Base-by-base conservation (phyloP, 2,888 invertebrate genomes). In the Frankliniella fusca region DNA sequence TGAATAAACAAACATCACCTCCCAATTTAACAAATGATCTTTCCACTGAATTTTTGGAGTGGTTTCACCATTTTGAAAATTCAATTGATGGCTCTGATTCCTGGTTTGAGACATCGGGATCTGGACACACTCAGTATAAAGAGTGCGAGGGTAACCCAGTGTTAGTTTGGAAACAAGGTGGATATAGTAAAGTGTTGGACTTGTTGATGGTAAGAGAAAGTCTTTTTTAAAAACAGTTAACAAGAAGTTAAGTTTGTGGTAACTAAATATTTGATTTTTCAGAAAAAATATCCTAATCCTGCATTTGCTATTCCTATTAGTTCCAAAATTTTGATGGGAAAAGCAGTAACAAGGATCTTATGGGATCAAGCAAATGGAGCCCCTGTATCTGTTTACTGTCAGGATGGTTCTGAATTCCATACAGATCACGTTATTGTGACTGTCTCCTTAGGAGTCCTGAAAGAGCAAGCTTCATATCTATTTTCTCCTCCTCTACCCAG, bases 141-240 rank as follows among this genome's bases (percentile, higher is more conserved):
- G 88, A 89, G 0, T 94, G 94, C 86, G 92, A 93, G 12, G 96
- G 96, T 0, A 92, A 94, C 86, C 88, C 89, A 23, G 87, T 93
- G 85, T 88, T 94, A 7, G 92, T 93, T 86, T 96, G 95, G 95
- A 94, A 93, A 85, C 90, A 92, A 82, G 91, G 90, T 83, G 95
- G 95, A 1, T 95, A 91, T 86, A 90, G 89, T 84, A 92, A 90
- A 2, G 88, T 95, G 83, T 88, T 96, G 81, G 91, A 93, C 85
- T 86, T 95, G 80, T 88, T 96, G 84, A 90, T 92, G 91, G 94
- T 94, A 88, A 86, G 87, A 38, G 38, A 81, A 49, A 50, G 5
- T 2, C 38, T 48, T 65, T 81, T 81, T 80, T 76, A 54, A 23
- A 70, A 38, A n/a, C 27, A 61, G 12, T 80, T 61, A 76, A 18